A percentile compares a stretch with the other conserved stretches of the same genome.
Evolutionary conservation across 1,140 invertebrate species (phyloP).

Genomic region (Procambarus virginalis): DNA sequence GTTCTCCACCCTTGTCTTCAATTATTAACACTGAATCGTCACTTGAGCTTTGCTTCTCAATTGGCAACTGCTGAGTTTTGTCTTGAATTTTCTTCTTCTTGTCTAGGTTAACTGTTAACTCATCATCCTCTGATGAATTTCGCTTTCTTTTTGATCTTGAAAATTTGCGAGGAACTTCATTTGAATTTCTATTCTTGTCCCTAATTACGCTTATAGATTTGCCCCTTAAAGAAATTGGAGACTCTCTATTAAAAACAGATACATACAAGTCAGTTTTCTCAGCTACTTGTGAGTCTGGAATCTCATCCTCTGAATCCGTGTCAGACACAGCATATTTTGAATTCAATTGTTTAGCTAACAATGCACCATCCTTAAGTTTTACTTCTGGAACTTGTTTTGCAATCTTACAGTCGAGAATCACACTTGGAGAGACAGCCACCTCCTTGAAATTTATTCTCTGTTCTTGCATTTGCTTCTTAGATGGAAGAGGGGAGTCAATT

Average conservation of each 20-base stretch:
- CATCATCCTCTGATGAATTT: background rate
- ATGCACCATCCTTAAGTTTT: background rate
- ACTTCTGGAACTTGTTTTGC: constrained; percentile 28
- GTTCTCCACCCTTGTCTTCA: background rate
- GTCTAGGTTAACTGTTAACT: background rate
- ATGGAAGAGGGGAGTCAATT: background rate
- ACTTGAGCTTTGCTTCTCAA: constrained; percentile 18
- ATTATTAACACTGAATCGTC: constrained; percentile 34
- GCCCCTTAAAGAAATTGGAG: background rate
- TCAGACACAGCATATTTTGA: background rate
- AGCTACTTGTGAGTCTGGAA: constrained; percentile 40
- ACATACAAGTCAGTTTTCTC: background rate
- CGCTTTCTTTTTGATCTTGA: constrained; percentile 29
- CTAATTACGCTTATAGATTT: background rate
- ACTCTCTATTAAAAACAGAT: background rate
- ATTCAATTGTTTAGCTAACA: background rate
- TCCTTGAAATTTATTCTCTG: constrained; percentile 43
- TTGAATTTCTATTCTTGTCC: background rate
- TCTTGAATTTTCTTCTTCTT: constrained; percentile 21
- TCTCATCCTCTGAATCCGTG: constrained; percentile 60
- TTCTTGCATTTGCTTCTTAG: background rate
- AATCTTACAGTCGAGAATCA: constrained; percentile 42
- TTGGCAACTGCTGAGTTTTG: background rate
- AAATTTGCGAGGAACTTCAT: background rate
- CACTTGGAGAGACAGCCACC: constrained; percentile 51